A percentile compares a stretch with the other conserved stretches of the same genome.
phyloP scores from a whole-genome alignment of 1,140 invertebrate genomes.

The Sycophila sp. region DNA sequence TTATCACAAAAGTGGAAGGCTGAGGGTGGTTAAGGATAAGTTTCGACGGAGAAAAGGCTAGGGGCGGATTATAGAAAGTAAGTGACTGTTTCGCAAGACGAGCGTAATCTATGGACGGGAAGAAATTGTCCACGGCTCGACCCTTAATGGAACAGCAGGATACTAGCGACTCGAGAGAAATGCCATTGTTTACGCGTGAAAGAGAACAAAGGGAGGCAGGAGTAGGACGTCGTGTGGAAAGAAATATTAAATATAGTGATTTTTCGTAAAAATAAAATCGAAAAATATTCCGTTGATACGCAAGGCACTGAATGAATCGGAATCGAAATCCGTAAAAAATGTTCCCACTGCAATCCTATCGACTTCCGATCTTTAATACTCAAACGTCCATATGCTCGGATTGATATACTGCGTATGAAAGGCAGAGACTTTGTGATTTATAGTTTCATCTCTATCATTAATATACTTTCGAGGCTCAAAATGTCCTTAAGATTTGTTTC shows the following conservation, averaged over 20 bases:
- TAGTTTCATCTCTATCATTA: too few species aligned
- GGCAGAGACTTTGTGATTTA: too few species aligned
- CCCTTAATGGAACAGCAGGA: constrained; percentile 25
- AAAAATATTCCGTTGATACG: too few species aligned
- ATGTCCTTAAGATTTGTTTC: too few species aligned
- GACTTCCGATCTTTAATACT: too few species aligned
- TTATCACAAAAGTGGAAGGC: too few species aligned
- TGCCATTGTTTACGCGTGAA: constrained; percentile 15
- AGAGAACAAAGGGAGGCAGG: neutral
- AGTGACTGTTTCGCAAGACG: neutral
- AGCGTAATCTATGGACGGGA: constrained; percentile 5
- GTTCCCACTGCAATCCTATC: too few species aligned
- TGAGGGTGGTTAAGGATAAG: neutral
- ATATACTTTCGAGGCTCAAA: too few species aligned
- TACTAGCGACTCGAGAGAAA: constrained; percentile 12
- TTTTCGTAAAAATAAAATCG: constrained; percentile 8
- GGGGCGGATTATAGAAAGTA: neutral
- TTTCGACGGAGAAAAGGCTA: neutral
- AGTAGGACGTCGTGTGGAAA: neutral
- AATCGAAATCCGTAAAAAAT: too few species aligned
- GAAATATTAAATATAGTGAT: constrained; percentile 9
- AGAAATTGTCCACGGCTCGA: constrained; percentile 16
- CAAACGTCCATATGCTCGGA: too few species aligned
- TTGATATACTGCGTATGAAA: too few species aligned
- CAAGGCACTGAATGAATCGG: too few species aligned